These are phyloP conservation scores for Phallusia fumigata DNA, from an alignment of 23 tunicate species.

Conservation along the genomic window DNA sequence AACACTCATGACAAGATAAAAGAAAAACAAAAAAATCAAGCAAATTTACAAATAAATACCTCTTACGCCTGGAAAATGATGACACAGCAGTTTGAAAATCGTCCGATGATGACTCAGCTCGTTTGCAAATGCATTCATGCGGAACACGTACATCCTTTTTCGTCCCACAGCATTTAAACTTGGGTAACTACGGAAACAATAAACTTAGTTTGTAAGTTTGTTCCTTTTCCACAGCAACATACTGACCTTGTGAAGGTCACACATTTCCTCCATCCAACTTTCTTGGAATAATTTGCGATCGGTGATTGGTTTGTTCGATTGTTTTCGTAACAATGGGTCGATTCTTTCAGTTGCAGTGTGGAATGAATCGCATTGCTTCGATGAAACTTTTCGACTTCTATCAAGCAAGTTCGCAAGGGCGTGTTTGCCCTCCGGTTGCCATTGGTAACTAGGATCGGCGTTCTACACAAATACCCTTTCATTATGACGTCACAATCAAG, in stretches of 20 bases:
- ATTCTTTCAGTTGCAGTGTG: not conserved
- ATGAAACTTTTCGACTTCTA: too few relatives aligned
- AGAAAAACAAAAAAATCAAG: too few relatives aligned
- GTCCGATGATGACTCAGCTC: slow-evolving; percentile 2
- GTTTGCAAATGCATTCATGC: slow-evolving; percentile 26
- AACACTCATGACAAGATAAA: too few relatives aligned
- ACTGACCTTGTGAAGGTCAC: slow-evolving; percentile 57
- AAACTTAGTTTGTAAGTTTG: not conserved
- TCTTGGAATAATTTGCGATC: not conserved
- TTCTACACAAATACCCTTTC: too few relatives aligned
- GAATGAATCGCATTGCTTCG: not conserved
- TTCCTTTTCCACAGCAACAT: not conserved
- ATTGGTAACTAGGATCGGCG: too few relatives aligned
- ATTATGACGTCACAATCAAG: too few relatives aligned
- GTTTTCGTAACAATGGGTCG: not conserved
- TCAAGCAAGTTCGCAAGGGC: too few relatives aligned
- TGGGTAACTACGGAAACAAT: slow-evolving; percentile 35
- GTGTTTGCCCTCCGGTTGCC: too few relatives aligned
- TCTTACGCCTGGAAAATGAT: not conserved
- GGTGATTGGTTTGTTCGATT: not conserved
- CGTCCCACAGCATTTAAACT: slow-evolving; percentile 48
- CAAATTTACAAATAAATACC: too few relatives aligned
- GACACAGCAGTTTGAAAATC: not conserved
- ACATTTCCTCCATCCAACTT: slow-evolving; percentile 32
- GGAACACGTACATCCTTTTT: not conserved